Conservation (phyloP, 1,140 invertebrate genomes). For the Lordiphosa stackelbergi region DNA sequence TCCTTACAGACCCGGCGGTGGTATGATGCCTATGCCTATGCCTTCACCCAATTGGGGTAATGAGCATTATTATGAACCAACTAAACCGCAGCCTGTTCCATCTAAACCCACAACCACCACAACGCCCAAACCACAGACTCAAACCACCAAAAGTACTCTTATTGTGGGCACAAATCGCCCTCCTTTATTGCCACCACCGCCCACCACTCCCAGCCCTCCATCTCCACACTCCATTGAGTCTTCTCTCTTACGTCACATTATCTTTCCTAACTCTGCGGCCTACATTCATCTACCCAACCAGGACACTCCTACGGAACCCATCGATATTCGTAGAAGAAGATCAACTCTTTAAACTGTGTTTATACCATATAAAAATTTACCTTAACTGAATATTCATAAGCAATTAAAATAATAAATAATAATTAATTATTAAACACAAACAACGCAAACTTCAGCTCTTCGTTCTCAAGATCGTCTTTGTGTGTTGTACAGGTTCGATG, state of each 20-base stretch:
- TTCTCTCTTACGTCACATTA: constrained; percentile 23
- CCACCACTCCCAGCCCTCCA: not conserved
- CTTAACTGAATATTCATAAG: constrained; percentile 27
- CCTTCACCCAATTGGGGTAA: not conserved
- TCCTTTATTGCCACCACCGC: constrained; percentile 26
- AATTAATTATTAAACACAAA: constrained; percentile 1
- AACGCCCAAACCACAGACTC: constrained; percentile 8
- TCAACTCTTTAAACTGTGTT: not conserved
- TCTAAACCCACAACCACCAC: constrained; percentile 8
- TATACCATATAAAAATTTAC: constrained; percentile 5
- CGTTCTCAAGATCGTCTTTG: constrained; percentile 18
- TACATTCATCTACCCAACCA: constrained; percentile 19
- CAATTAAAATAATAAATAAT: constrained; percentile 10
- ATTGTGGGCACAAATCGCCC: constrained; percentile 44
- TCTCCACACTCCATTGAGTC: constrained; percentile 8
- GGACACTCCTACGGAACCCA: constrained; percentile 2
- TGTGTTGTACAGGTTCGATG: constrained; percentile 34
- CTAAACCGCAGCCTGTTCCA: constrained; percentile 3
- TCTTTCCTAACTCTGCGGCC: constrained; percentile 37
- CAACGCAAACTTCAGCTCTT: not conserved
- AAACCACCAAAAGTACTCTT: constrained; percentile 26
- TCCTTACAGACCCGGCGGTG: constrained; percentile 5
- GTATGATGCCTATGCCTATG: not conserved
- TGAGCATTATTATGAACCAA: not conserved
- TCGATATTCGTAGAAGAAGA: constrained; percentile 46